These are phyloP conservation scores for Poecilia latipinna DNA, from an alignment of 2,113 vertebrate species.

Conservation along the genomic window DNA sequence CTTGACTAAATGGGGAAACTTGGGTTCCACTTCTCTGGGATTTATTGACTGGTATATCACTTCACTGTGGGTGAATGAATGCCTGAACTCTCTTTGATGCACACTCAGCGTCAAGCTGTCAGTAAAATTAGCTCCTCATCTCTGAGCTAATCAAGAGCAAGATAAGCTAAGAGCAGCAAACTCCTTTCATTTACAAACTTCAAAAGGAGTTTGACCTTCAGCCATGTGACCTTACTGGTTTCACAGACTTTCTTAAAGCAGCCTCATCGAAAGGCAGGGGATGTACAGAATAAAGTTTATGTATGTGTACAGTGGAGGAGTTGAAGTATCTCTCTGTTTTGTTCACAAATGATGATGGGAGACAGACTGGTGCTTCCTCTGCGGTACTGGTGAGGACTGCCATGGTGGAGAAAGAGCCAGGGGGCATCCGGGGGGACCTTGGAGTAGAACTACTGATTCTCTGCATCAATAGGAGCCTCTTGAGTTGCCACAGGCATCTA, in stretches of 20 bases:
- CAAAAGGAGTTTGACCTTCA: conserved; percentile 40
- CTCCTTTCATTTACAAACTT: conserved; percentile 31
- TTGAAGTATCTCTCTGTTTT: not conserved
- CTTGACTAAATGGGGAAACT: too few species aligned
- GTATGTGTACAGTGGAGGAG: not conserved
- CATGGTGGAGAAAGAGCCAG: too few species aligned
- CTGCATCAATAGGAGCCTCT: too few species aligned
- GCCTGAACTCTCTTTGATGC: conserved; percentile 32
- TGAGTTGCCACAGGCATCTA: too few species aligned
- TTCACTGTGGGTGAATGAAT: conserved; percentile 23
- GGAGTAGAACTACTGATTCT: too few species aligned
- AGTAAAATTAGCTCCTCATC: conserved; percentile 32
- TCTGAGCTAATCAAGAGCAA: conserved; percentile 14
- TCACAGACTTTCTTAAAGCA: conserved; percentile 38
- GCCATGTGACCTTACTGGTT: conserved; percentile 10
- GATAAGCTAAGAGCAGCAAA: conserved; percentile 31
- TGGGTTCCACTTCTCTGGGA: not conserved
- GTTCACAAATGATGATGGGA: not conserved
- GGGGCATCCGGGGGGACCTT: too few species aligned
- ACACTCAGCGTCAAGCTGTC: conserved; percentile 31
- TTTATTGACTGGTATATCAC: conserved; percentile 24
- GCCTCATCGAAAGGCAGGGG: conserved; percentile 48
- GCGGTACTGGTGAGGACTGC: too few species aligned
- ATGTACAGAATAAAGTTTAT: not conserved
- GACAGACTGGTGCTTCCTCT: not conserved